phyloP scores from a whole-genome alignment of 2,797 vertebrate genomes.

The Lacerta bilineata region DNA sequence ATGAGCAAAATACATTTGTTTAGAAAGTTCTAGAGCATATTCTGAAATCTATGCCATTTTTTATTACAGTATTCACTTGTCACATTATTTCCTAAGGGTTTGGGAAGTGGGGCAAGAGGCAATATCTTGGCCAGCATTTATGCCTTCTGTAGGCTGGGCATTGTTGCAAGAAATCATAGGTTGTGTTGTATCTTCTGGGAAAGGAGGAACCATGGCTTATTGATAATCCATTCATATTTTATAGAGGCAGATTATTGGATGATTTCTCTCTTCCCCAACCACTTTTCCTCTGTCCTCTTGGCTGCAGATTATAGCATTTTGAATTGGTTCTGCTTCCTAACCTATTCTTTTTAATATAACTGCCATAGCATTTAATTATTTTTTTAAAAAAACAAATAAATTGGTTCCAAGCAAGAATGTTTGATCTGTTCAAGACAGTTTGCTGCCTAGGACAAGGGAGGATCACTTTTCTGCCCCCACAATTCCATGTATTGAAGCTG shows the following conservation, averaged over 20 bases:
- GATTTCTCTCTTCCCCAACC: neutral
- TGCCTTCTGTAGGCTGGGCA: neutral
- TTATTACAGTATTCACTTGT: conserved; percentile 41
- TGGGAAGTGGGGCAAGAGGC: neutral
- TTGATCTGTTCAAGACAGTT: neutral
- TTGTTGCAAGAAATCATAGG: conserved; percentile 37
- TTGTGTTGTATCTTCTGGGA: conserved; percentile 38
- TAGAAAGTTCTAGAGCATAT: neutral
- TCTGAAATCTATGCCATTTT: neutral
- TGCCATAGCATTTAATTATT: too few species aligned
- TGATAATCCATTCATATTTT: neutral
- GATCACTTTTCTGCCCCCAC: too few species aligned
- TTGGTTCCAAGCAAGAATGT: too few species aligned
- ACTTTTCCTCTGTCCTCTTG: neutral
- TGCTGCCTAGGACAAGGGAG: too few species aligned
- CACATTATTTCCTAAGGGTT: conserved; percentile 56
- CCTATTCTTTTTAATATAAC: neutral
- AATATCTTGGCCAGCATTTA: neutral
- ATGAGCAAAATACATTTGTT: neutral
- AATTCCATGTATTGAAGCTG: too few species aligned
- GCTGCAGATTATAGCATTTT: neutral
- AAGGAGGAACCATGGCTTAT: neutral
- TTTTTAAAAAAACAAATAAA: neutral
- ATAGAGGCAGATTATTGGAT: neutral
- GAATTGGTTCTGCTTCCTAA: rapidly evolving